Evolutionary conservation across 2,113 vertebrate genomes (phyloP).

Genomic region (Hylia prasina): DNA sequence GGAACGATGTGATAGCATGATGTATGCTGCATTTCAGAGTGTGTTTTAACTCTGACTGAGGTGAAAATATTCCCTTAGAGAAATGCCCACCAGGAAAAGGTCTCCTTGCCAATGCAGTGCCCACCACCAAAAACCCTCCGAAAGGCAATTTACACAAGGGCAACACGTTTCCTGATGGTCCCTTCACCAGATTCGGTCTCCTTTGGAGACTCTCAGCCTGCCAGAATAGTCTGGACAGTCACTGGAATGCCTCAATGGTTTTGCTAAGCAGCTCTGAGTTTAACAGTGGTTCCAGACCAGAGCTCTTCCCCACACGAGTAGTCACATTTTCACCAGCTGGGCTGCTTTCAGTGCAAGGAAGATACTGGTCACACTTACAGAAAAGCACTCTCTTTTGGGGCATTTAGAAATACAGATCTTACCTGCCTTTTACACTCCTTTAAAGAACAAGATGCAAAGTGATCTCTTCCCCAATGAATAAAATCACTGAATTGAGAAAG

Average conservation of each 20-base stretch:
- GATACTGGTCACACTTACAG: not conserved
- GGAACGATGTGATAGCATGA: accelerated
- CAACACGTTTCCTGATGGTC: not conserved
- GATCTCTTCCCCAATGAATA: slow-evolving; percentile 42
- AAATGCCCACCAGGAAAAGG: not conserved
- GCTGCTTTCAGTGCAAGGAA: not conserved
- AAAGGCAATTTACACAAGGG: not conserved
- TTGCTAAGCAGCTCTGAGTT: not conserved
- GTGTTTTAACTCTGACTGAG: not conserved
- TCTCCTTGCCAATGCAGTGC: not conserved
- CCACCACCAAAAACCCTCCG: not conserved
- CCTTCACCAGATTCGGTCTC: not conserved
- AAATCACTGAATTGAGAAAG: slow-evolving; percentile 32
- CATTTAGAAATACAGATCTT: slow-evolving; percentile 18
- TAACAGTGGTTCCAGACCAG: not conserved
- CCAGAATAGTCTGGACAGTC: not conserved
- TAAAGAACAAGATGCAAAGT: slow-evolving; percentile 19
- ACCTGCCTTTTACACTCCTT: slow-evolving; percentile 26
- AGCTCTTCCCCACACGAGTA: not conserved
- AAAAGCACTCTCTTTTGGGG: not conserved
- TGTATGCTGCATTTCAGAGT: accelerated
- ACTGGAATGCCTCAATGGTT: not conserved
- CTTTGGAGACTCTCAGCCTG: not conserved
- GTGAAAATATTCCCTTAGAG: not conserved
- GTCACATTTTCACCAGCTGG: not conserved